A percentile compares a stretch with the other conserved stretches of the same genome.
phyloP scores from a whole-genome alignment of 2,113 vertebrate species.

The Seriola dumerili region DNA sequence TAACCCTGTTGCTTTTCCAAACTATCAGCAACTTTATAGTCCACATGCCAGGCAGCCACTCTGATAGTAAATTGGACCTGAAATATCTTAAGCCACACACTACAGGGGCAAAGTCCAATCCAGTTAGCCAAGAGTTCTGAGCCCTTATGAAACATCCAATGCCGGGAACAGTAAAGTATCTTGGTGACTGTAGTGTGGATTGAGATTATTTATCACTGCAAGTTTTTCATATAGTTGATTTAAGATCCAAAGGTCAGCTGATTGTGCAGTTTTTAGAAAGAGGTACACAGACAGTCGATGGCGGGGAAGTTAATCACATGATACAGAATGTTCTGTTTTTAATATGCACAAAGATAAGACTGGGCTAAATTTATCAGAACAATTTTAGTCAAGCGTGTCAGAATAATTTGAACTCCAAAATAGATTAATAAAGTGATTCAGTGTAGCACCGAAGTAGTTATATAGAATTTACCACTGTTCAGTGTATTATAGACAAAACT shows the following conservation, averaged over 20 bases:
- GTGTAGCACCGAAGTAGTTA: too few species aligned
- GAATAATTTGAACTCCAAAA: background rate
- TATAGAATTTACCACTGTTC: too few species aligned
- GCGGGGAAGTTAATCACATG: constrained; percentile 19
- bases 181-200: constrained; percentile 1
- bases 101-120: constrained; percentile 25
- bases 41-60: constrained; percentile 3
- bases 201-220: constrained; percentile 35
- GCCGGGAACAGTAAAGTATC: constrained; percentile 13
- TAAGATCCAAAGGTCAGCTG: constrained; percentile 65
- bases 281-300: background rate
- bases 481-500: too few species aligned
- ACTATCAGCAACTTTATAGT: background rate
- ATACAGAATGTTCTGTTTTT: background rate
- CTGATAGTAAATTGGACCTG: constrained; percentile 33
- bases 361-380: background rate
- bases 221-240: constrained; percentile 49
- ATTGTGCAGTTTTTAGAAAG: constrained; percentile 27
- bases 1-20: background rate
- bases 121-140: constrained; percentile 29
- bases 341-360: background rate
- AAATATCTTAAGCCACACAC: constrained; percentile 24
- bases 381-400: background rate
- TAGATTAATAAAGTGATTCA: background rate
- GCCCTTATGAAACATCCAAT: constrained; percentile 25